These are phyloP conservation scores for Lamprotornis superbus DNA, from an alignment of 2,113 vertebrate species.

Conservation along the genomic window DNA sequence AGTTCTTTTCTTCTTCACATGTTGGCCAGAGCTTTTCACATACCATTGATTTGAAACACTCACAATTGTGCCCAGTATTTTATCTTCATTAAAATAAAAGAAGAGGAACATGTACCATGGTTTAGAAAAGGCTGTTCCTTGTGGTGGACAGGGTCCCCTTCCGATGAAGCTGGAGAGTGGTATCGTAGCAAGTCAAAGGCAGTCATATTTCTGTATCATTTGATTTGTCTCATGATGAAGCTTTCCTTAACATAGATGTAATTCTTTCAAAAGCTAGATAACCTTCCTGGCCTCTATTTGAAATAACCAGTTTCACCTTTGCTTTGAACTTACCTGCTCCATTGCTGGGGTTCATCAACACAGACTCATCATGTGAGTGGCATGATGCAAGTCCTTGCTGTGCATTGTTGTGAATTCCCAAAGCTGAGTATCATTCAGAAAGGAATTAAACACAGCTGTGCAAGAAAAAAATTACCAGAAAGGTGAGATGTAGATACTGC, in stretches of 20 bases:
- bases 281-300: neutral
- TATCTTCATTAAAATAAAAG: neutral
- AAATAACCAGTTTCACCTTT: neutral
- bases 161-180: neutral
- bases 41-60: neutral
- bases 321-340: neutral
- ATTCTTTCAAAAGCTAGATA: neutral
- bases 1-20: neutral
- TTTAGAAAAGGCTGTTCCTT: neutral
- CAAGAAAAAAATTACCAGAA: neutral
- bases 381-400: neutral
- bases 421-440: neutral
- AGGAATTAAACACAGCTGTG: neutral
- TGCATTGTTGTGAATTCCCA: neutral
- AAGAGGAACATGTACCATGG: neutral
- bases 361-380: rapidly evolving
- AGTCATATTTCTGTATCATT: neutral
- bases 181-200: neutral
- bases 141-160: neutral
- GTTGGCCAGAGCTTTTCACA: neutral
- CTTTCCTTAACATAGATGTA: neutral
- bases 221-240: neutral
- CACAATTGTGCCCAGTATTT: neutral
- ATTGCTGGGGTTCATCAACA: neutral
- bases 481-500: neutral